Evolutionary conservation across 2,113 vertebrate species (phyloP).

Genomic region (Nerophis lumbriciformis): DNA sequence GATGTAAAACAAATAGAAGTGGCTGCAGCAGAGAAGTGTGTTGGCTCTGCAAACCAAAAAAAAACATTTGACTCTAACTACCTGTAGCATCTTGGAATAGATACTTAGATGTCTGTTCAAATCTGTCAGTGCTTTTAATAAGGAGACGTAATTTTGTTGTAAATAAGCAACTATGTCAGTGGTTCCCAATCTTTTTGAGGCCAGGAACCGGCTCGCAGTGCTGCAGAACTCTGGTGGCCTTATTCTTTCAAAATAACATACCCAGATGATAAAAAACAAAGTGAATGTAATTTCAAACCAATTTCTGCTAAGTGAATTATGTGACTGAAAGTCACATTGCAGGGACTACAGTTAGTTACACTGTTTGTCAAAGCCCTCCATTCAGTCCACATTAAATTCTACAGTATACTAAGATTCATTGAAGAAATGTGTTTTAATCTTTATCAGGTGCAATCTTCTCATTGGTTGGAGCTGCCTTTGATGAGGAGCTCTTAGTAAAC

Average conservation of each 20-base stretch:
- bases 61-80: neutral
- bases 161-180: too few species aligned
- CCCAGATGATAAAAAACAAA: too few species aligned
- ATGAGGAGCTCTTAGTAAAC: conserved; percentile 4
- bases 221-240: too few species aligned
- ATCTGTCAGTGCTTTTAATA: neutral
- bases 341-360: neutral
- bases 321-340: neutral
- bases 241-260: too few species aligned
- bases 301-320: neutral
- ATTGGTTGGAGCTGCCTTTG: conserved; percentile 19
- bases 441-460: conserved; percentile 13
- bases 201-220: too few species aligned
- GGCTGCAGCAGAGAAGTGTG: neutral
- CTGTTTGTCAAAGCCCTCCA: conserved; percentile 3
- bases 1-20: conserved; percentile 12
- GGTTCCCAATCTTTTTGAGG: too few species aligned
- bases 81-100: neutral
- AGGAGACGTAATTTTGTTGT: neutral
- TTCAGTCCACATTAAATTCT: conserved; percentile 46
- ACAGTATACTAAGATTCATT: conserved; percentile 36
- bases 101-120: neutral
- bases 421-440: conserved; percentile 1
- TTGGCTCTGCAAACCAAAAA: conserved; percentile 17
- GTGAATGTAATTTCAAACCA: too few species aligned